Evolutionary conservation across 1,140 invertebrate species (phyloP).

Genomic region (Zaprionus capensis): DNA sequence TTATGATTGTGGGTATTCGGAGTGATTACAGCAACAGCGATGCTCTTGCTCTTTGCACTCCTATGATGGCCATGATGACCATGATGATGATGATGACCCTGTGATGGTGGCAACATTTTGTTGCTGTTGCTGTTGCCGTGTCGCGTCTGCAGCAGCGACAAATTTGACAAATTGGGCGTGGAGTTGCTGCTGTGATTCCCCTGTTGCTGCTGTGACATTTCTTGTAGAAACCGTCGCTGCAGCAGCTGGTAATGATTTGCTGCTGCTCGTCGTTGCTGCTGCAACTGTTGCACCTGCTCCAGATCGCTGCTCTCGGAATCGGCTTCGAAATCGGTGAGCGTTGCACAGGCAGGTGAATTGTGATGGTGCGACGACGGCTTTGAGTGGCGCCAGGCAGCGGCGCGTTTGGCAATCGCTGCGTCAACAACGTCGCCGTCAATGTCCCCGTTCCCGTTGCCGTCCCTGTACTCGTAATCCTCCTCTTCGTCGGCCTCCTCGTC

Average conservation of each 20-base stretch:
- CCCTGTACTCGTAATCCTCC: conserved; percentile 59
- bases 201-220: conserved; percentile 33
- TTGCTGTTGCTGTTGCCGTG: conserved; percentile 54
- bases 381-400: conserved; percentile 46
- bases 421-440: conserved; percentile 64
- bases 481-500: conserved; percentile 72
- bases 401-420: conserved; percentile 64
- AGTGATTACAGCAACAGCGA: conserved; percentile 77
- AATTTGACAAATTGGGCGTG: conserved; percentile 27
- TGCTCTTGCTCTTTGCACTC: conserved; percentile 64
- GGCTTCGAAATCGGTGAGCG: conserved; percentile 80
- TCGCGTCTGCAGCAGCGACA: conserved; percentile 46
- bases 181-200: conserved; percentile 25
- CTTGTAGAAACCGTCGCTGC: conserved; percentile 6
- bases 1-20: conserved; percentile 66
- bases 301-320: conserved; percentile 83
- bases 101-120: conserved; percentile 60
- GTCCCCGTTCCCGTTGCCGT: conserved; percentile 56
- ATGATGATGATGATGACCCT: conserved; percentile 29
- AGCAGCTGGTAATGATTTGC: conserved; percentile 3
- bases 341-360: conserved; percentile 44
- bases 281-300: conserved; percentile 63
- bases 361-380: conserved; percentile 18
- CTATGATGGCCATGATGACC: neutral
- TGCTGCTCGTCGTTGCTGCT: conserved; percentile 44